Evolutionary conservation across 1,140 invertebrate species (phyloP), one percentile per base, ranked within the genome.

Genomic region (Heliconius eleuchia): DNA sequence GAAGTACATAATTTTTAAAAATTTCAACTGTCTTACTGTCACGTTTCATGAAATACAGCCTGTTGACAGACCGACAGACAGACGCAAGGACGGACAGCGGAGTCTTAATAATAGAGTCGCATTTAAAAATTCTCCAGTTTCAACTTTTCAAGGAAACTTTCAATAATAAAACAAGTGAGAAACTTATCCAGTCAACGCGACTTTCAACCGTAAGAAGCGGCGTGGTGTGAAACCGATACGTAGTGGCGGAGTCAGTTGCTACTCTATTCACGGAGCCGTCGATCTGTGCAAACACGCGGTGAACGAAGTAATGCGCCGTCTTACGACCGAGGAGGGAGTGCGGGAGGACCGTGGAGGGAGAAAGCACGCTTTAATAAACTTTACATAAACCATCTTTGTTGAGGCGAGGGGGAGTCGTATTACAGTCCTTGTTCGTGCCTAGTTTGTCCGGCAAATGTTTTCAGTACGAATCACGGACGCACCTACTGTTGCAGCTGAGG

Each of bases 321-420:
- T 88, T 90, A 89, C 88, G 86, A 88, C 87, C 85, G 85, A 78
- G 82, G 85, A 84, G 88, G 85, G 83, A 80, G 83, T 81, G 80
- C 60, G 13, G 42, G 42, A 46, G 13, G 13, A 16, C 42, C 42
- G 13, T 1, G 42, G 13, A 73, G 84, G 85, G 83, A 79, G 81
- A 84, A 73, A 85, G 86, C 85, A 86, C 81, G 78, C 87, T 82
- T 87, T 92, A 94, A 94, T 92, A 94, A 93, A 91, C 91, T 92
- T 92, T 92, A 91, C 91, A 92, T 86, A 91, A 91, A 93, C 89
- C 86, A 87, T 89, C 87, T 91, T 87, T 84, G 84, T 80, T 87
- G 71, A 84, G 83, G 84, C 83, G 80, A 82, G 84, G 86, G 82
- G 82, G 89, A 82, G 80, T 90, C 91, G 86, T 84, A 87, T 91